Evolutionary conservation across 2,888 invertebrate species (phyloP).

Genomic region (Tillus elongatus): DNA sequence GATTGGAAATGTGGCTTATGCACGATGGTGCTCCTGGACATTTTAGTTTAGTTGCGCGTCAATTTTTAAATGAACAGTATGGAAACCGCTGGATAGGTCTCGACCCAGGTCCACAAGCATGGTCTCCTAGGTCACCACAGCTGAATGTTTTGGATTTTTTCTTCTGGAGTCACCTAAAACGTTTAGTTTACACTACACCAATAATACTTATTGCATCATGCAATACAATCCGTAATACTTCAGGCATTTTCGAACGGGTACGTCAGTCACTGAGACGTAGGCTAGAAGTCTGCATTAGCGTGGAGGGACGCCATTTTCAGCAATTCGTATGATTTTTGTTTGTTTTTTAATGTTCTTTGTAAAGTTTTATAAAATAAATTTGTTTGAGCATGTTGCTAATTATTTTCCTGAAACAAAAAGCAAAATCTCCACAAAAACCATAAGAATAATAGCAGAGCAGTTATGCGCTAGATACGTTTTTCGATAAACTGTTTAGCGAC

Average conservation of each 20-base stretch:
- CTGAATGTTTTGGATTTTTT: slow-evolving; percentile 1
- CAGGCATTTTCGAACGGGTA: not conserved
- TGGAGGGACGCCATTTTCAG: not conserved
- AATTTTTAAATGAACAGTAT: not conserved
- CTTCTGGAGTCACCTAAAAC: slow-evolving; percentile 1
- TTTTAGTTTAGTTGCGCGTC: not conserved
- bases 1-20: not conserved
- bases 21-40: not conserved
- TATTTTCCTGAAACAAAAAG: too few relatives aligned
- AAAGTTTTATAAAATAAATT: too few relatives aligned
- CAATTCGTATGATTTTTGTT: too few relatives aligned
- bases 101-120: not conserved
- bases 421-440: too few relatives aligned
- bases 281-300: too few relatives aligned
- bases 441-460: too few relatives aligned
- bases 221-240: not conserved
- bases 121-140: not conserved
- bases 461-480: too few relatives aligned
- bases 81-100: slow-evolving; percentile 1
- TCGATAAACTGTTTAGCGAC: too few relatives aligned
- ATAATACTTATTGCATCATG: not conserved
- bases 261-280: too few relatives aligned
- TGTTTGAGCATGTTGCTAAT: too few relatives aligned
- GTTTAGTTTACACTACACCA: not conserved
- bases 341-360: too few relatives aligned